Percentiles rank a stretch among this genome's conserved stretches.
Evolutionary conservation across 2,113 vertebrate genomes (phyloP).

Genomic region (Forbesichthys agassizii): DNA sequence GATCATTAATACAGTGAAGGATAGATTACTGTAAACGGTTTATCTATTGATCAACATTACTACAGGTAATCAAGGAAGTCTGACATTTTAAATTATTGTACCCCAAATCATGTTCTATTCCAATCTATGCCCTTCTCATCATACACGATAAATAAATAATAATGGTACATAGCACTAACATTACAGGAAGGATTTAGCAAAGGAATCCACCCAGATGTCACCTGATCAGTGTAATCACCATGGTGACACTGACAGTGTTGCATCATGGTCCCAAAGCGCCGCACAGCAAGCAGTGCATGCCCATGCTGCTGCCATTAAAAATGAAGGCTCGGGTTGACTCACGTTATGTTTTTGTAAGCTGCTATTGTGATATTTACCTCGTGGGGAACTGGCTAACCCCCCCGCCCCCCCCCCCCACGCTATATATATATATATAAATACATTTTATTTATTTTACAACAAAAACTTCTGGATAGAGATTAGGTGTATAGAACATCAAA

Average conservation of each 20-base stretch:
- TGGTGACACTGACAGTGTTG: slow-evolving; percentile 21
- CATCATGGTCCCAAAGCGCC: slow-evolving; percentile 37
- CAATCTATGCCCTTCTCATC: too few relatives aligned
- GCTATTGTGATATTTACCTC: slow-evolving; percentile 41
- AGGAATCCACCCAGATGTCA: too few relatives aligned
- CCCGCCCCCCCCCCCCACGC: background rate
- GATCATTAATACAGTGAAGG: too few relatives aligned
- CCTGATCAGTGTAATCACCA: slow-evolving; percentile 16
- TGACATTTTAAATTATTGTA: too few relatives aligned
- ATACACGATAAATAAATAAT: too few relatives aligned
- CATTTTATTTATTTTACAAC: too few relatives aligned
- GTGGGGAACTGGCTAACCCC: slow-evolving; percentile 23
- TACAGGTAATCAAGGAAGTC: too few relatives aligned
- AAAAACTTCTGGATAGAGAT: background rate
- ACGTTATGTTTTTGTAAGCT: slow-evolving; percentile 49
- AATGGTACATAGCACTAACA: too few relatives aligned
- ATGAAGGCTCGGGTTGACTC: slow-evolving; percentile 55
- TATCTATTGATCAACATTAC: too few relatives aligned
- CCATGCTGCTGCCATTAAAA: slow-evolving; percentile 50
- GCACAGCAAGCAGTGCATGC: slow-evolving; percentile 9
- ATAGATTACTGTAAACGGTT: too few relatives aligned
- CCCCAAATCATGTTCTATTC: too few relatives aligned
- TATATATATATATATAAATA: background rate
- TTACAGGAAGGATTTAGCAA: too few relatives aligned
- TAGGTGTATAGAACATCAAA: background rate